Conservation (phyloP, 1,140 invertebrate genomes). For the Adoxophyes honmai region DNA sequence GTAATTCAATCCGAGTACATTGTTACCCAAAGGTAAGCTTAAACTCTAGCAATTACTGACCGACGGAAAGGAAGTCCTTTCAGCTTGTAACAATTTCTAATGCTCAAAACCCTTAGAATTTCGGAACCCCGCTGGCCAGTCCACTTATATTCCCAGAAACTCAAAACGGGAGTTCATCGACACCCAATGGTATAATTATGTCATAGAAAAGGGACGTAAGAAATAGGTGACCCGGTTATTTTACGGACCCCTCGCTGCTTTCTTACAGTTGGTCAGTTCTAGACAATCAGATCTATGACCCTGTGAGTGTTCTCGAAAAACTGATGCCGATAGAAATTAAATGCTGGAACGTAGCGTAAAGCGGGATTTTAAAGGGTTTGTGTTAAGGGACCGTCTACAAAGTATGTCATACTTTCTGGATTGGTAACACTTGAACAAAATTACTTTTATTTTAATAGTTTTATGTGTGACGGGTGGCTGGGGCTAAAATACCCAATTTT, state of each 20-base stretch:
- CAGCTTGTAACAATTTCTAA: conserved; percentile 47
- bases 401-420: too few species aligned
- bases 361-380: conserved; percentile 1
- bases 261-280: conserved; percentile 65
- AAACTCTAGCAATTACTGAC: conserved; percentile 20
- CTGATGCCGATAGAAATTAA: conserved; percentile 31
- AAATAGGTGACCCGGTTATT: conserved; percentile 63
- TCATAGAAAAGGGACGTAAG: conserved; percentile 49
- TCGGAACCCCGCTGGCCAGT: conserved; percentile 53
- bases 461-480: too few species aligned
- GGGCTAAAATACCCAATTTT: too few species aligned
- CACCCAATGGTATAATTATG: conserved; percentile 66
- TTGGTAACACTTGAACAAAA: too few species aligned
- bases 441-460: too few species aligned
- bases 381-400: too few species aligned
- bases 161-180: conserved; percentile 62
- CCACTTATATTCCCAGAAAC: conserved; percentile 56
- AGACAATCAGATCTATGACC: conserved; percentile 55
- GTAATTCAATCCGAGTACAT: not conserved
- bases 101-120: conserved; percentile 27
- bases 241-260: conserved; percentile 48
- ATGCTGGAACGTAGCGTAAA: conserved; percentile 33
- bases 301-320: conserved; percentile 28
- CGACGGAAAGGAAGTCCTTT: conserved; percentile 24
- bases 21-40: not conserved